phyloP scores from a whole-genome alignment of 2,888 invertebrate genomes.

The Ptychoptera albimana region DNA sequence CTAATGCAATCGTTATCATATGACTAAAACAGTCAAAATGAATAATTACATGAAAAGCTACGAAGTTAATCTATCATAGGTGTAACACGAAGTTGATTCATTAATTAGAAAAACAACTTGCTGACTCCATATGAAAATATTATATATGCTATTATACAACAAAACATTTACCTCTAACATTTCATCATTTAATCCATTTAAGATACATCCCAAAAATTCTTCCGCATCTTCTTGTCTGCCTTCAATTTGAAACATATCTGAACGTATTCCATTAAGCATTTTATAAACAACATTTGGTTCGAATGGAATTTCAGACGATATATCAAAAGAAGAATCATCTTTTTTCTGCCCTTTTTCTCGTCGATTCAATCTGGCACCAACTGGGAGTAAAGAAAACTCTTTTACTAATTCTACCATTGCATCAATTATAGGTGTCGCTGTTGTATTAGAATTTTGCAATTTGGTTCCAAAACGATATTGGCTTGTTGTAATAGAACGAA shows the following conservation, averaged over 20 bases:
- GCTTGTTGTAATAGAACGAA: slow-evolving; percentile 58
- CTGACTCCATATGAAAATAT: slow-evolving; percentile 17
- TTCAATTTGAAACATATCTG: slow-evolving; percentile 45
- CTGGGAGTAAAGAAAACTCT: slow-evolving; percentile 46
- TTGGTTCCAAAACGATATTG: slow-evolving; percentile 36
- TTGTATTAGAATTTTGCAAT: slow-evolving; percentile 11
- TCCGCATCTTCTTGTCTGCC: slow-evolving; percentile 95
- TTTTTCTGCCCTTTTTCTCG: slow-evolving; percentile 25
- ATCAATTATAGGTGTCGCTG: slow-evolving; percentile 70
- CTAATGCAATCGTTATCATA: slow-evolving; percentile 20
- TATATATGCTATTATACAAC: no score
- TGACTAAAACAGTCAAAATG: slow-evolving; percentile 27
- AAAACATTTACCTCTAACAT: slow-evolving; percentile 83
- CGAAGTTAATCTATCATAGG: slow-evolving; percentile 19
- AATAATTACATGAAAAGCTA: not conserved
- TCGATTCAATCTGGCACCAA: slow-evolving; percentile 33
- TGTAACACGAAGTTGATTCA: slow-evolving; percentile 22
- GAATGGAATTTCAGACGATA: slow-evolving; percentile 62
- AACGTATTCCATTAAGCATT: slow-evolving; percentile 61
- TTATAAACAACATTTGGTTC: slow-evolving; percentile 81
- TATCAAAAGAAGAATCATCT: slow-evolving; percentile 36
- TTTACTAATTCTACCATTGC: slow-evolving; percentile 63
- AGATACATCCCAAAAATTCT: slow-evolving; percentile 82
- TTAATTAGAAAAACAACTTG: slow-evolving; percentile 17
- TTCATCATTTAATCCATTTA: slow-evolving; percentile 92